phyloP scores from a whole-genome alignment of 2,113 vertebrate genomes.

The Takifugu flavidus region DNA sequence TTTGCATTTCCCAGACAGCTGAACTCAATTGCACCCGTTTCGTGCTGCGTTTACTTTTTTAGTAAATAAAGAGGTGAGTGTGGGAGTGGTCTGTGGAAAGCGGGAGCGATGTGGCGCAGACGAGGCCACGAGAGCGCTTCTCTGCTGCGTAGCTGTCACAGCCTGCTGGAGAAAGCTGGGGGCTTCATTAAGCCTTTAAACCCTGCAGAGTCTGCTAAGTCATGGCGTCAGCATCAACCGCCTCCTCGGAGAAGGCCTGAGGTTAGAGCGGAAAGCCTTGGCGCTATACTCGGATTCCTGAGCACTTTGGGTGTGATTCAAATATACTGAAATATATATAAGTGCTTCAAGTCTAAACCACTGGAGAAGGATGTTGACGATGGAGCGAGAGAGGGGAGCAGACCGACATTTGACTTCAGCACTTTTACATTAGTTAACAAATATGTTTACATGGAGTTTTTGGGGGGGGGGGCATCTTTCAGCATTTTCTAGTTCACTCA shows the following conservation, averaged over 20 bases:
- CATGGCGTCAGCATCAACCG: slow-evolving; percentile 58
- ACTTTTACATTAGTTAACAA: background rate
- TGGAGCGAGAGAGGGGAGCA: background rate
- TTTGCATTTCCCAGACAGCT: no score
- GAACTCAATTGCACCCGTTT: slow-evolving; percentile 6
- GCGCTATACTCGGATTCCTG: slow-evolving; percentile 12
- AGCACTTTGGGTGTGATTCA: slow-evolving; percentile 14
- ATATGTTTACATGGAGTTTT: background rate
- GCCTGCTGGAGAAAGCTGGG: slow-evolving; percentile 56
- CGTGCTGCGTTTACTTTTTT: slow-evolving; percentile 41
- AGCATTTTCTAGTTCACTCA: background rate
- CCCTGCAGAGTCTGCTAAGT: slow-evolving; percentile 64
- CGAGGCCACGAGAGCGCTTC: slow-evolving; percentile 37
- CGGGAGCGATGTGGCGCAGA: slow-evolving; percentile 35
- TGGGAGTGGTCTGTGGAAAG: slow-evolving; percentile 27
- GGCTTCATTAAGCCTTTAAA: slow-evolving; percentile 73
- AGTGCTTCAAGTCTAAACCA: no score
- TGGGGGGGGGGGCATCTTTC: background rate
- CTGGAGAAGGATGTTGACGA: no score
- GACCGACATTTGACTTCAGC: background rate
- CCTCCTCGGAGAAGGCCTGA: slow-evolving; percentile 38
- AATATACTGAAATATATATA: slow-evolving; percentile 4
- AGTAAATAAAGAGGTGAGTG: slow-evolving; percentile 31
- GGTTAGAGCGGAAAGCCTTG: slow-evolving; percentile 40
- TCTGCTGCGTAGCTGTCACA: slow-evolving; percentile 53